These are phyloP conservation scores for Myripristis jacobus DNA, from an alignment of 2,797 vertebrate species.

Conservation along the genomic window DNA sequence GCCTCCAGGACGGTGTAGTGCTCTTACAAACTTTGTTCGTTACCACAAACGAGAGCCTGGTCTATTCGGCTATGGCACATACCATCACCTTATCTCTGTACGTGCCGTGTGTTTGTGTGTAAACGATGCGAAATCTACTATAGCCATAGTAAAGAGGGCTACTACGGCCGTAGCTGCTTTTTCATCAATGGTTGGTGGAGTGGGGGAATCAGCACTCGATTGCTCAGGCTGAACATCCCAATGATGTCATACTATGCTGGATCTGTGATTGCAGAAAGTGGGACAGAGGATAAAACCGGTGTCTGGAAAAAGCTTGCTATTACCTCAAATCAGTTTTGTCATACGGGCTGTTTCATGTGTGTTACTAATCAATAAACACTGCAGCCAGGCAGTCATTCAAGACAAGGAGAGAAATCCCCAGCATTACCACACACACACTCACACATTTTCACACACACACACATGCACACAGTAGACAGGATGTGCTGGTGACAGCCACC, in stretches of 20 bases:
- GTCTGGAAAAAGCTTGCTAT: constrained; percentile 33
- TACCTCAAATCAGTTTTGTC: constrained; percentile 8
- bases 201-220: constrained; percentile 61
- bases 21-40: constrained; percentile 70
- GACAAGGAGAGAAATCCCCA: constrained; percentile 43
- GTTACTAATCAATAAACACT: constrained; percentile 41
- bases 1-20: constrained; percentile 3
- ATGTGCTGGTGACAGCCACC: constrained; percentile 77
- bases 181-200: constrained; percentile 79
- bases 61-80: neutral
- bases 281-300: constrained; percentile 42
- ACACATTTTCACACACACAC: constrained; percentile 25
- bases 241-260: constrained; percentile 84
- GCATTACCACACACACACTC: neutral
- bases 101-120: constrained; percentile 25
- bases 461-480: constrained; percentile 60
- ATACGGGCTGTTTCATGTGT: constrained; percentile 14
- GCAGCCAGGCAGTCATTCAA: constrained; percentile 53
- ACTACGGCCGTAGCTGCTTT: constrained; percentile 67
- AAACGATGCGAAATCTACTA: constrained; percentile 11
- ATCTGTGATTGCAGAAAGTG: constrained; percentile 70
- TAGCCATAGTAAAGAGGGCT: constrained; percentile 39
- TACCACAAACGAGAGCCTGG: neutral
- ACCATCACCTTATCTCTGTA: neutral
- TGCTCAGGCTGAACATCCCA: constrained; percentile 75